Conservation (phyloP, 2,797 vertebrate genomes). For the Denticeps clupeoides region DNA sequence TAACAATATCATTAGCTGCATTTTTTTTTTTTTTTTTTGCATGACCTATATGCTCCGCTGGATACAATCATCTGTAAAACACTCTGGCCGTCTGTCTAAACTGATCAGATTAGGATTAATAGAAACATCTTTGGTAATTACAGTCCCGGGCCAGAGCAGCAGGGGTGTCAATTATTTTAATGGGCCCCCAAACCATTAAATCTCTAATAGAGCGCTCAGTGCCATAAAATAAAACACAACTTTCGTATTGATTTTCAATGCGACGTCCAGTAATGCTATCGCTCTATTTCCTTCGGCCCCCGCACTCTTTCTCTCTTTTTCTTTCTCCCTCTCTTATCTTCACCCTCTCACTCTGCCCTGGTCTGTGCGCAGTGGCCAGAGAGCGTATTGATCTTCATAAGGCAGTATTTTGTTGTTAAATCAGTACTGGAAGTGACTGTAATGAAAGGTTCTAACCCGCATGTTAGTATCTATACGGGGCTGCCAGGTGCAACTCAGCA, state of each 20-base stretch:
- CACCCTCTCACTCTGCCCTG: neutral
- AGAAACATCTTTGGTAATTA: conserved; percentile 52
- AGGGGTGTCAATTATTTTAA: conserved; percentile 48
- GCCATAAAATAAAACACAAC: conserved; percentile 50
- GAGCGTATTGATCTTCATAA: conserved; percentile 56
- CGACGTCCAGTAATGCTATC: conserved; percentile 44
- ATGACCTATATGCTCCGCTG: conserved; percentile 38
- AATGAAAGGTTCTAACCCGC: conserved; percentile 55
- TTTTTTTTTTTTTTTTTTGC: too few species aligned
- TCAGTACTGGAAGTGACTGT: conserved; percentile 43
- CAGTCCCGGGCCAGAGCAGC: conserved; percentile 34
- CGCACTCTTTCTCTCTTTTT: neutral
- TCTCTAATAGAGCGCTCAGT: conserved; percentile 39
- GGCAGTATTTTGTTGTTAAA: conserved; percentile 48
- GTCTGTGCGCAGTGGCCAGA: conserved; percentile 25
- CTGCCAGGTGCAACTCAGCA: conserved; percentile 45
- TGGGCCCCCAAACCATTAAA: conserved; percentile 47
- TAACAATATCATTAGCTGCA: conserved; percentile 41
- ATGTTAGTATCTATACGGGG: conserved; percentile 31
- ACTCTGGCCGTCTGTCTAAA: conserved; percentile 28
- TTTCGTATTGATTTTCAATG: conserved; percentile 51
- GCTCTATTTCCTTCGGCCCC: conserved; percentile 29
- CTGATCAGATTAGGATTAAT: conserved; percentile 50
- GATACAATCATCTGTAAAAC: conserved; percentile 34
- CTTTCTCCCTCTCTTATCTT: neutral